These are phyloP conservation scores for Cottoperca gobio DNA, from an alignment of 2,797 vertebrate species.

Conservation along the genomic window DNA sequence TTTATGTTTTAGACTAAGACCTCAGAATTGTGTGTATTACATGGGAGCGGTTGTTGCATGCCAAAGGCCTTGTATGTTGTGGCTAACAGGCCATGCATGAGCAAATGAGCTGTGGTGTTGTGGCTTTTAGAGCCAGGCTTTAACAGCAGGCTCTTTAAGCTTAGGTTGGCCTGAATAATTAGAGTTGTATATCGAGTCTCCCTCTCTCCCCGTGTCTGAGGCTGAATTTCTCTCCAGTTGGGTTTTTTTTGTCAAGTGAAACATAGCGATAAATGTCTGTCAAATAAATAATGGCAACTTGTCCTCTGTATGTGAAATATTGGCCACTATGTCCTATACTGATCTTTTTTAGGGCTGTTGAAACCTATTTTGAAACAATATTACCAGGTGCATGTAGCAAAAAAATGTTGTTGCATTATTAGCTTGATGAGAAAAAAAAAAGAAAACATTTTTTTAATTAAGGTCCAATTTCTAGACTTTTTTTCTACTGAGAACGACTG, in stretches of 20 bases:
- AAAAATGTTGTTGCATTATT: too few relatives aligned
- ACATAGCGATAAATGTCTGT: not conserved
- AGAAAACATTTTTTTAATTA: too few relatives aligned
- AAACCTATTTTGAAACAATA: not conserved
- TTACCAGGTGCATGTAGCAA: not conserved
- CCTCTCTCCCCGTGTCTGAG: not conserved
- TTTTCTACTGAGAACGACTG: too few relatives aligned
- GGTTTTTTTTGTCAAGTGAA: conserved; percentile 1
- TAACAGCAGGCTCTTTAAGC: conserved; percentile 35
- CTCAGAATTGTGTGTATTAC: conserved; percentile 4
- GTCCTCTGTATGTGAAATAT: not conserved
- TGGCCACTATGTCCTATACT: not conserved
- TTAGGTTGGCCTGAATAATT: conserved; percentile 32
- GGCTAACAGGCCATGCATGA: conserved; percentile 57
- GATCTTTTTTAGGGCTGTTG: not conserved
- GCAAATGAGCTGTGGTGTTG: conserved; percentile 42
- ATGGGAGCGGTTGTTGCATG: conserved; percentile 35
- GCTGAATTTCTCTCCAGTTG: not conserved
- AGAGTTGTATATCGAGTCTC: not conserved
- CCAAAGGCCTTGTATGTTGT: conserved; percentile 55
- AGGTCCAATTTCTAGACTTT: too few relatives aligned
- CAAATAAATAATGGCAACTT: not conserved
- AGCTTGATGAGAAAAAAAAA: too few relatives aligned
- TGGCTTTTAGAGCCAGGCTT: conserved; percentile 49
- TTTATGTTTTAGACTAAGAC: not conserved